Conservation (phyloP, 1,140 invertebrate species). For the Aphelinus certus region DNA sequence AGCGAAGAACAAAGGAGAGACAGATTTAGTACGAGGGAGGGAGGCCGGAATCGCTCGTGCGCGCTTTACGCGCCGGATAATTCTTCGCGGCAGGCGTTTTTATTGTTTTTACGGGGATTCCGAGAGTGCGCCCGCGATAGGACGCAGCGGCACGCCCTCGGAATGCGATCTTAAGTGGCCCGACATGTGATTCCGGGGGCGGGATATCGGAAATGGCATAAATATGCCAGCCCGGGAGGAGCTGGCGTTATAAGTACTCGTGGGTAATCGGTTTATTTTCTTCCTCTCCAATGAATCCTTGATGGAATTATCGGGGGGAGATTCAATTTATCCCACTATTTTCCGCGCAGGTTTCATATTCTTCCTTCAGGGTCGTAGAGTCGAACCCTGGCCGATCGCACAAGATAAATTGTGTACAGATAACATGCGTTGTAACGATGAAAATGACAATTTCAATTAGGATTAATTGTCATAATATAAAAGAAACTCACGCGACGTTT, state of each 20-base stretch:
- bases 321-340: too few relatives aligned
- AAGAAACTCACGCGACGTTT: too few relatives aligned
- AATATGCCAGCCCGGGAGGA: constrained; percentile 41
- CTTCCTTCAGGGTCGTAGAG: too few relatives aligned
- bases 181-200: constrained; percentile 47
- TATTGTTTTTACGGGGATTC: constrained; percentile 50
- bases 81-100: constrained; percentile 53
- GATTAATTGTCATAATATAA: too few relatives aligned
- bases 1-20: constrained; percentile 16
- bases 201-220: constrained; percentile 43
- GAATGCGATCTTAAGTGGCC: constrained; percentile 49
- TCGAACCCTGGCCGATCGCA: too few relatives aligned
- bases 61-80: constrained; percentile 49
- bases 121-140: constrained; percentile 1
- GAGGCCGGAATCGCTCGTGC: constrained; percentile 23
- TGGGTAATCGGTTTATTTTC: constrained; percentile 22
- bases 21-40: constrained; percentile 27
- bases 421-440: too few relatives aligned
- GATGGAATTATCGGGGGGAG: too few relatives aligned
- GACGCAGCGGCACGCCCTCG: constrained; percentile 35
- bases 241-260: constrained; percentile 13
- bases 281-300: neutral
- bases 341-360: too few relatives aligned
- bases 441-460: too few relatives aligned
- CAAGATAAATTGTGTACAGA: too few relatives aligned